These are phyloP conservation scores for Crematogaster levior DNA, from an alignment of 2,888 invertebrate species.

Conservation along the genomic window DNA sequence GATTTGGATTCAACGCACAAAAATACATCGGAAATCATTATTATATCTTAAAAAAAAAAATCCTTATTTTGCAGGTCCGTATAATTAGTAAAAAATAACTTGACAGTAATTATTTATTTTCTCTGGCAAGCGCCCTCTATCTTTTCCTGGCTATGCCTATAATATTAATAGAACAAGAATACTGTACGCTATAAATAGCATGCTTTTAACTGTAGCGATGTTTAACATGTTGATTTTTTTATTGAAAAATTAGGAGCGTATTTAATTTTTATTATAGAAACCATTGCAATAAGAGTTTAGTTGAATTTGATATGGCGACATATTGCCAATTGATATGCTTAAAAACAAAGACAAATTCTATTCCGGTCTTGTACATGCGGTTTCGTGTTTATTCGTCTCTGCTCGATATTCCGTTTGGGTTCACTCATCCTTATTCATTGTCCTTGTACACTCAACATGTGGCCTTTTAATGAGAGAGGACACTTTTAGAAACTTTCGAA, in stretches of 20 bases:
- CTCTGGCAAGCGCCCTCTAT: no score
- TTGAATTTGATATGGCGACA: background rate
- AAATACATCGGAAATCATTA: no score
- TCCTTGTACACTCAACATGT: slow-evolving; percentile 18
- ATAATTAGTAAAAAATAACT: no score
- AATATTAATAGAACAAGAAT: no score
- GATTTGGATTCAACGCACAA: no score
- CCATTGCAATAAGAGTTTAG: background rate
- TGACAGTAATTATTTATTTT: no score
- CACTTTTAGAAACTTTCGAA: background rate
- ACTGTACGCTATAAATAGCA: background rate
- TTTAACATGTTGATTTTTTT: background rate
- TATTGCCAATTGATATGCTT: background rate
- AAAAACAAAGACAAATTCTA: background rate
- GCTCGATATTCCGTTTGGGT: slow-evolving; percentile 63
- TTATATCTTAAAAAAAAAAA: no score
- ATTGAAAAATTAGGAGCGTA: no score
- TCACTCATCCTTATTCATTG: slow-evolving; percentile 69
- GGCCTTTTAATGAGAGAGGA: slow-evolving; percentile 41
- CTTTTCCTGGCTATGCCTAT: no score
- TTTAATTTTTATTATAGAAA: background rate
- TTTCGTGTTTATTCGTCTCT: slow-evolving; percentile 31
- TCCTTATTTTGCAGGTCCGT: no score
- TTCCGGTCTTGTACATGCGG: background rate
- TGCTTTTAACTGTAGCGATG: background rate